Conservation (phyloP, 2,797 vertebrate genomes). For the Pygocentrus nattereri region DNA sequence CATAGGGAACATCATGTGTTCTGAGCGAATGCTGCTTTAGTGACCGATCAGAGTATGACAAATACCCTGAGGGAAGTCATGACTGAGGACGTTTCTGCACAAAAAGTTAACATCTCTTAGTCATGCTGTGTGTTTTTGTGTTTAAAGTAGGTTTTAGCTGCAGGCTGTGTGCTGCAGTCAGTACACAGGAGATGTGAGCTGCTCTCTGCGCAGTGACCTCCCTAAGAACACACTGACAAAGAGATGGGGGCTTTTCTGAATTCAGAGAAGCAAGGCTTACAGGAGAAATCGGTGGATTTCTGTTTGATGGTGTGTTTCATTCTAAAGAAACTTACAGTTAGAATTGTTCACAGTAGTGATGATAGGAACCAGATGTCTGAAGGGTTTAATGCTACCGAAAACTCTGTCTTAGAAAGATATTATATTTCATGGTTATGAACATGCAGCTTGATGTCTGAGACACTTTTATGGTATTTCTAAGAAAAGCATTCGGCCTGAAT, state of each 20-base stretch:
- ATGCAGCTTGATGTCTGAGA: no score
- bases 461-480: no score
- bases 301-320: no score
- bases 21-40: not conserved
- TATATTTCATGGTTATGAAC: no score
- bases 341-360: no score
- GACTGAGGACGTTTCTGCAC: not conserved
- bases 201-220: conserved; percentile 62
- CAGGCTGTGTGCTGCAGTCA: conserved; percentile 7
- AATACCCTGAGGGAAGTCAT: conserved; percentile 9
- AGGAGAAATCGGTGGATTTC: no score
- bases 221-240: not conserved
- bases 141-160: conserved; percentile 13
- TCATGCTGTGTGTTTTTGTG: not conserved
- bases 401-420: no score
- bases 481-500: no score
- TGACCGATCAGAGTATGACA: not conserved
- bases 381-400: no score
- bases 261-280: not conserved
- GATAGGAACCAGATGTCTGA: no score
- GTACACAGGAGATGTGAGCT: conserved; percentile 62
- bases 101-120: conserved; percentile 4
- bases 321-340: no score
- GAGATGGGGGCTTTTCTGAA: not conserved
- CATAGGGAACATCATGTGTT: not conserved